Evolutionary conservation across 1,140 invertebrate species (phyloP).

Genomic region (Rhizoglyphus robini): DNA sequence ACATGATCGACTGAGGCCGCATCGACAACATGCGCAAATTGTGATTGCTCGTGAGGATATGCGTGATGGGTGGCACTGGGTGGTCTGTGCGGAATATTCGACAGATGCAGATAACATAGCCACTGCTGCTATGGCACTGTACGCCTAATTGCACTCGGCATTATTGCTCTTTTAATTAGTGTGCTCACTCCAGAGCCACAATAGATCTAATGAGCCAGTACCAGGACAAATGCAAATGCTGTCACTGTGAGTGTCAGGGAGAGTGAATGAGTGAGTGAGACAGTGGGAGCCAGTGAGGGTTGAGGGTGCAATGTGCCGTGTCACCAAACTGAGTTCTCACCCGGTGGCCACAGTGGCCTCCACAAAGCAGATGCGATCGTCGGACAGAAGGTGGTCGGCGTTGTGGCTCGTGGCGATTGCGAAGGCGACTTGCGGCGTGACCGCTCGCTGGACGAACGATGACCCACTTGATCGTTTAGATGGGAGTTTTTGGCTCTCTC

Average conservation of each 20-base stretch:
- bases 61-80: neutral
- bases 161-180: too few species aligned
- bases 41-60: neutral
- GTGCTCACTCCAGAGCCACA: too few species aligned
- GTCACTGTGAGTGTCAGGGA: too few species aligned
- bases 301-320: too few species aligned
- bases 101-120: too few species aligned
- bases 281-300: too few species aligned
- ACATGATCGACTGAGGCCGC: neutral
- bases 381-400: constrained; percentile 19
- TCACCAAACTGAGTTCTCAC: too few species aligned
- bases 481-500: neutral
- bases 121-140: too few species aligned
- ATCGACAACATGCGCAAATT: neutral
- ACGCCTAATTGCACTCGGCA: too few species aligned
- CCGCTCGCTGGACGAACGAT: neutral
- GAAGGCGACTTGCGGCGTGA: neutral
- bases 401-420: neutral
- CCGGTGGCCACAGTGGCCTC: constrained; percentile 26
- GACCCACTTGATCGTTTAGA: neutral
- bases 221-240: too few species aligned
- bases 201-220: too few species aligned
- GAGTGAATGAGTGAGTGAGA: too few species aligned
- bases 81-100: constrained; percentile 14
- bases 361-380: constrained; percentile 24